Base-by-base conservation (phyloP, 2,888 invertebrate species). In the Seladonia tumulorum region DNA sequence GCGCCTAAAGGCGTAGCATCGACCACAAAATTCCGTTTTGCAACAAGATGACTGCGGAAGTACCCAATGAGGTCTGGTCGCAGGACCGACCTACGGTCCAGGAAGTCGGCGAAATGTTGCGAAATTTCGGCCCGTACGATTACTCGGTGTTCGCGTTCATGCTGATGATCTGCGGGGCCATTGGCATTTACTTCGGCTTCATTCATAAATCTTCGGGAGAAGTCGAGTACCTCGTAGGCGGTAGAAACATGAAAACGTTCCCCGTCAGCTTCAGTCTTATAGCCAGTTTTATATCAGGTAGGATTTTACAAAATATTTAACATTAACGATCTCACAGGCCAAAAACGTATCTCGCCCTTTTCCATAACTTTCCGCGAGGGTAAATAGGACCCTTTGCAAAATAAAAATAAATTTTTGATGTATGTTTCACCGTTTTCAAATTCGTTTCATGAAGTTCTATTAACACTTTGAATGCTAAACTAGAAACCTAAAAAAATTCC, bases 191-290 rank as follows among this genome's bases (percentile, higher is more conserved):
- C 93, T 98, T 97, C 95, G 98, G 98, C 1, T 97, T 97, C 88
- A 96, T 97, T 93, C 97, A 97, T 93, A 96, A 97, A 85, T 96
- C 96, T 78, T 95, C 95, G 0, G 96, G 97, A 2, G 96, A 96
- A 93, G 97, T 97, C 93, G 96, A 96, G 82, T 98, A 98, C 93
- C 96, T 98, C 76, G 97, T 98, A 81, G 98, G 98, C 39, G 97
- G 97, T 80, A 96, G 98, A 90, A 97, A 97, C 92, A 98, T 98
- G 98, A 96, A 97, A 92, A 97, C 97, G 29, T 96, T 98, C 93
- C 98, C 98, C 5, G 97, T 98, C 79, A 96, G 98, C 49, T 96
- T 98, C 96, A 98, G 98, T 0, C 96, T 98, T 53, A 97, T 98
- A 84, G 98, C 98, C 78, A 98, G 97, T 94, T 97, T 97, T 86